Conservation (phyloP, 2,797 vertebrate species). For the Myotis vivesi region DNA sequence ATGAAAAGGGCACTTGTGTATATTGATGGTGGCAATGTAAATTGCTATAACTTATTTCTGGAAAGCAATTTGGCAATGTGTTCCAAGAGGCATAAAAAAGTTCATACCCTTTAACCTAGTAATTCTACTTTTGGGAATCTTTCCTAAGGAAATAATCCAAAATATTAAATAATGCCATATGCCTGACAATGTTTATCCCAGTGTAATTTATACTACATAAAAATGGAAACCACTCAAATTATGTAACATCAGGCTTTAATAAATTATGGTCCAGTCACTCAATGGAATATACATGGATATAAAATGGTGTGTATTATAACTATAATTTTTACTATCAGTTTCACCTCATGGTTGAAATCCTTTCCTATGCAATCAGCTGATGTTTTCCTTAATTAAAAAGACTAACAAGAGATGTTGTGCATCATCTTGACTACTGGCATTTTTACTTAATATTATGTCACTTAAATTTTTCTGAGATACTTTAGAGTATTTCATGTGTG, state of each 20-base stretch:
- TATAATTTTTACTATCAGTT: constrained; percentile 4
- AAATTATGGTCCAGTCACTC: constrained; percentile 63
- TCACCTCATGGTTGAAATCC: not conserved
- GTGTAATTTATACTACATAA: constrained; percentile 64
- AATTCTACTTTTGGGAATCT: constrained; percentile 73
- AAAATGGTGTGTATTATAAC: constrained; percentile 36
- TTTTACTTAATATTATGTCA: constrained; percentile 53
- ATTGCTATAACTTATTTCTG: constrained; percentile 63
- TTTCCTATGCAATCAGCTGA: constrained; percentile 32
- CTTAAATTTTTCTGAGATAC: constrained; percentile 32
- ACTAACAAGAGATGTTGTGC: constrained; percentile 10
- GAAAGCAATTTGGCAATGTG: constrained; percentile 67
- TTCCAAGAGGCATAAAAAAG: constrained; percentile 67
- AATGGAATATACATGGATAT: constrained; percentile 39
- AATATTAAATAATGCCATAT: constrained; percentile 69
- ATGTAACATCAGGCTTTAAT: constrained; percentile 54
- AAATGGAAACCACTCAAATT: constrained; percentile 63
- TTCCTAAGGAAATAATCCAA: constrained; percentile 72
- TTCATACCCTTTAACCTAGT: constrained; percentile 69
- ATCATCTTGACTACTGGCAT: constrained; percentile 26
- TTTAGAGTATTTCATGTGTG: constrained; percentile 32
- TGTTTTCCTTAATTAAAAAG: constrained; percentile 19
- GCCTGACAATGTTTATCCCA: constrained; percentile 65
- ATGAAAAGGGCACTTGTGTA: constrained; percentile 30
- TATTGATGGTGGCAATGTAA: constrained; percentile 51